A percentile compares a stretch with the other conserved stretches of the same genome.
Conservation (phyloP, 2,888 invertebrate genomes). For the Parascotia fuliginaria region DNA sequence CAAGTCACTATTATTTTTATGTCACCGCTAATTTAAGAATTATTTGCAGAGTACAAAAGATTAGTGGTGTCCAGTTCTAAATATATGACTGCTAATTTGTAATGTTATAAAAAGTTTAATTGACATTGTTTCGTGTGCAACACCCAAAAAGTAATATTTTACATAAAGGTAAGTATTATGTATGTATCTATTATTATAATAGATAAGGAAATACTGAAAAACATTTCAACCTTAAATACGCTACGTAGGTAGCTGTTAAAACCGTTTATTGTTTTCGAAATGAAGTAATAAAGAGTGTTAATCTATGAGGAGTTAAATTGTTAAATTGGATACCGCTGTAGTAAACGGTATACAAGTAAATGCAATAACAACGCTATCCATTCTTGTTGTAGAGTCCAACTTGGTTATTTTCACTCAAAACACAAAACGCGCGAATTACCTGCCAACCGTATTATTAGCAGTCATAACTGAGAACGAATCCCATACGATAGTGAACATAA, state of each 20-base stretch:
- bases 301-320: neutral
- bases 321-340: constrained; percentile 24
- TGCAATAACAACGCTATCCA: constrained; percentile 26
- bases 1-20: constrained; percentile 7
- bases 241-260: neutral
- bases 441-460: constrained; percentile 54
- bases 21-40: constrained; percentile 5
- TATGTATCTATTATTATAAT: constrained; percentile 6
- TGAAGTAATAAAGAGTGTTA: neutral
- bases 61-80: constrained; percentile 17
- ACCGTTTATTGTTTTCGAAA: neutral
- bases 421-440: constrained; percentile 48
- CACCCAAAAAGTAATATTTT: neutral
- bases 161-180: constrained; percentile 2
- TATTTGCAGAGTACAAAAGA: neutral
- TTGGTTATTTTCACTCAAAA: constrained; percentile 50
- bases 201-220: constrained; percentile 7
- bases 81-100: constrained; percentile 30
- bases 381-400: constrained; percentile 21
- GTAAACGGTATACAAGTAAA: constrained; percentile 31
- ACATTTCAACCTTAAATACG: neutral
- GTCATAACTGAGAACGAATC: constrained; percentile 54
- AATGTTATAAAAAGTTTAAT: neutral
- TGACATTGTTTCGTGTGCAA: neutral
- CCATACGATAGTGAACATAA: constrained; percentile 48